Percentiles rank a stretch among this genome's conserved stretches.
These are phyloP conservation scores for Polydrusus cervinus DNA, from an alignment of 2,888 invertebrate species.

Conservation along the genomic window DNA sequence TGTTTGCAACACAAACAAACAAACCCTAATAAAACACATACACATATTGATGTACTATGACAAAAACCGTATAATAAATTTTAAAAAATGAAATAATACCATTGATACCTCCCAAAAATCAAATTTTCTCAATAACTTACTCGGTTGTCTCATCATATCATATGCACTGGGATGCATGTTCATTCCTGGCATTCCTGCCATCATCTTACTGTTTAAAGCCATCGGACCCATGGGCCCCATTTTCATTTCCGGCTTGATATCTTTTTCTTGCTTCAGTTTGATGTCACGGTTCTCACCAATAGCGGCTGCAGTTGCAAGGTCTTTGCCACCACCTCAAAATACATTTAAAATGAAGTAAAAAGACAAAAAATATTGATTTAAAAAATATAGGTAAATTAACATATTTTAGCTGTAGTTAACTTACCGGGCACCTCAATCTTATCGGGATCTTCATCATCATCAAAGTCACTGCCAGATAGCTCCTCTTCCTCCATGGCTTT, in stretches of 20 bases:
- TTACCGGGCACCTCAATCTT: slow-evolving; percentile 92
- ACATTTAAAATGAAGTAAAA: neutral
- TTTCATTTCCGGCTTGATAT: slow-evolving; percentile 60
- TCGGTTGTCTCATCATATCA: slow-evolving; percentile 74
- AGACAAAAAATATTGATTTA: neutral
- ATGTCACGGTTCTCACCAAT: slow-evolving; percentile 70
- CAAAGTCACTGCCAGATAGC: slow-evolving; percentile 82
- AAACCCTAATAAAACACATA: too few relatives aligned
- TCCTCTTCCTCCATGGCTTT: slow-evolving; percentile 71
- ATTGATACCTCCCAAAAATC: too few relatives aligned
- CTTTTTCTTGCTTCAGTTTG: slow-evolving; percentile 70
- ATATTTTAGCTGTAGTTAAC: slow-evolving; percentile 53
- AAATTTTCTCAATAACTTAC: slow-evolving; percentile 63
- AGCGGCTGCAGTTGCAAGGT: slow-evolving; percentile 86
- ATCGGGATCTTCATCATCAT: slow-evolving; percentile 93
- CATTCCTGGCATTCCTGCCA: slow-evolving; percentile 68
- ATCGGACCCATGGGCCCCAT: slow-evolving; percentile 56
- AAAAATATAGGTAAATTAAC: neutral
- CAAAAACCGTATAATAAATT: too few relatives aligned
- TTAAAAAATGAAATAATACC: too few relatives aligned
- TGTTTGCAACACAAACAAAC: too few relatives aligned
- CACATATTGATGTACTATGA: too few relatives aligned
- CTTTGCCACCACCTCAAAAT: slow-evolving; percentile 85
- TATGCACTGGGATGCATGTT: slow-evolving; percentile 73
- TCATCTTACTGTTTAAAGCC: slow-evolving; percentile 61